Percentiles rank a stretch among this genome's conserved stretches.
These are phyloP conservation scores for Drosophila tsacasi DNA, from an alignment of 1,140 invertebrate genomes.

Conservation along the genomic window DNA sequence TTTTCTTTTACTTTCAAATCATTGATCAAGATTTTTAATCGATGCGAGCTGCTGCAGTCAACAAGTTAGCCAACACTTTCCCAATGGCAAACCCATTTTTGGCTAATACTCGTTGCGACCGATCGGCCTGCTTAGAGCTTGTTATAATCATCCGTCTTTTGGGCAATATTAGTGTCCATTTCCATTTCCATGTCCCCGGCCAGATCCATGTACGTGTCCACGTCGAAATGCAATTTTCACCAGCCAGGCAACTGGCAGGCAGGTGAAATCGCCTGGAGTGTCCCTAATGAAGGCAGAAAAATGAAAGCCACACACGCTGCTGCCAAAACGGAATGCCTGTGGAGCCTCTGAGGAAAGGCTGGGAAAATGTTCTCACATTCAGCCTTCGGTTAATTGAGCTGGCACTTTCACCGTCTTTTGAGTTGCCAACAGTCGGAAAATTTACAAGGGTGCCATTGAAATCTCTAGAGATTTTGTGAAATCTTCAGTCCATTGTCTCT, in stretches of 20 bases:
- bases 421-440: constrained; percentile 23
- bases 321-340: constrained; percentile 17
- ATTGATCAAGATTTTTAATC: constrained; percentile 77
- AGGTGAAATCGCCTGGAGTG: constrained; percentile 67
- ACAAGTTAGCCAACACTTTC: constrained; percentile 69
- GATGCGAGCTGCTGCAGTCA: constrained; percentile 33
- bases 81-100: constrained; percentile 65
- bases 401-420: constrained; percentile 63
- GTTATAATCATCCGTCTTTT: constrained; percentile 50
- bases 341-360: constrained; percentile 11
- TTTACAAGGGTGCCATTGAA: constrained; percentile 3
- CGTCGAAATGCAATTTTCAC: constrained; percentile 23
- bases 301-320: constrained; percentile 72
- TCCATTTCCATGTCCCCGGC: constrained; percentile 16
- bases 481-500: constrained; percentile 6
- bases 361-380: constrained; percentile 62
- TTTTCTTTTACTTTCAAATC: constrained; percentile 78
- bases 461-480: constrained; percentile 4
- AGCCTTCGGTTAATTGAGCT: constrained; percentile 52
- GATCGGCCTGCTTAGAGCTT: constrained; percentile 33
- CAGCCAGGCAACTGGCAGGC: constrained; percentile 2
- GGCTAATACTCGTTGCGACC: constrained; percentile 52
- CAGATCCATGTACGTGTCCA: constrained; percentile 11
- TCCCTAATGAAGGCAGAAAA: constrained; percentile 65
- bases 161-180: constrained; percentile 33